phyloP scores from a whole-genome alignment of 2,888 invertebrate species.

The Morpho deidamia region DNA sequence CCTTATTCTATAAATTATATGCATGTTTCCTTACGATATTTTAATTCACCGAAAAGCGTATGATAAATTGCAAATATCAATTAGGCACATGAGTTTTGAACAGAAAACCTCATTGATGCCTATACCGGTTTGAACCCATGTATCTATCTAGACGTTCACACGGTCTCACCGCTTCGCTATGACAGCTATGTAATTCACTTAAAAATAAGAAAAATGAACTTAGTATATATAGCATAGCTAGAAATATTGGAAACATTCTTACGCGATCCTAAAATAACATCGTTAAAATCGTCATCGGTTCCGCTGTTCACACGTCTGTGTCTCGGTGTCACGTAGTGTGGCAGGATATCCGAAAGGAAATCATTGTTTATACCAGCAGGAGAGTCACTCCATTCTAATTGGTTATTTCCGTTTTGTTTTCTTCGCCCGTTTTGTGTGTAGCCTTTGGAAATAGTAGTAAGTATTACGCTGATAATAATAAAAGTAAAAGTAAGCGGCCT shows the following conservation, averaged over 20 bases:
- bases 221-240: not conserved
- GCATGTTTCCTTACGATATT: too few relatives aligned
- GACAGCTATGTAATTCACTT: too few relatives aligned
- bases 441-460: conserved; percentile 24
- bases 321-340: conserved; percentile 68
- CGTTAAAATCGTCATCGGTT: conserved; percentile 60
- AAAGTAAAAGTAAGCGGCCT: too few relatives aligned
- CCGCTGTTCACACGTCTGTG: conserved; percentile 43
- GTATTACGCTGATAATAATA: not conserved
- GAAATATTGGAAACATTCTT: conserved; percentile 6
- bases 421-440: conserved; percentile 45
- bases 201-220: too few relatives aligned
- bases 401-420: conserved; percentile 38
- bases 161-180: too few relatives aligned
- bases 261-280: conserved; percentile 54
- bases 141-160: too few relatives aligned
- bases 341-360: conserved; percentile 62
- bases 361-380: conserved; percentile 47
- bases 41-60: too few relatives aligned
- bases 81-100: too few relatives aligned
- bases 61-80: too few relatives aligned
- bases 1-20: too few relatives aligned
- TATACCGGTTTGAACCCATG: too few relatives aligned
- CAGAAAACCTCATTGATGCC: too few relatives aligned
- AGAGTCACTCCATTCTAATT: conserved; percentile 54